Evolutionary conservation across 2,888 invertebrate species (phyloP).

Genomic region (Loripinus fragilis): DNA sequence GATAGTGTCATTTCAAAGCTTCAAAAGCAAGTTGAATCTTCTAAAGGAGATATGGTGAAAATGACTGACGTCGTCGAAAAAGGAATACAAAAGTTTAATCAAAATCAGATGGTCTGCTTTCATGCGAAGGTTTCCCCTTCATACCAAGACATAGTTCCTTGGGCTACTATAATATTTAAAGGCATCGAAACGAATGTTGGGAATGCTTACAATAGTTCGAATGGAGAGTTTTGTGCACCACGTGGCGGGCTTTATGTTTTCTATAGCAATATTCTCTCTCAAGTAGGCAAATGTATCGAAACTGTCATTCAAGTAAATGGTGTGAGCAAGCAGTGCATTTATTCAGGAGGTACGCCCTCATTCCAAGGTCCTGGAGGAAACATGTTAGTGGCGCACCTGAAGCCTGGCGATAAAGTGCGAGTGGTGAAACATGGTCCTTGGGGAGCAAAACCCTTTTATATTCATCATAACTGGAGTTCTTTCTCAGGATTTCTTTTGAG

Average conservation of each 20-base stretch:
- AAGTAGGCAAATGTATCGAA: background rate
- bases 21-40: too few species aligned
- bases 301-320: background rate
- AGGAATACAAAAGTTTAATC: too few species aligned
- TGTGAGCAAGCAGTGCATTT: background rate
- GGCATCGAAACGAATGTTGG: background rate
- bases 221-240: constrained; percentile 2
- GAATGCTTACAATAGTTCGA: background rate
- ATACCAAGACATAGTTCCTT: background rate
- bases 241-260: background rate
- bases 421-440: constrained; percentile 2
- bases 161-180: background rate
- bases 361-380: constrained; percentile 4
- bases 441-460: background rate
- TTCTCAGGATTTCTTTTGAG: constrained; percentile 9
- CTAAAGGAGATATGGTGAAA: too few species aligned
- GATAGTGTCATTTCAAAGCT: too few species aligned
- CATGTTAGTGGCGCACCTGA: background rate
- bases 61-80: too few species aligned
- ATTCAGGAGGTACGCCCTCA: background rate
- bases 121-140: background rate
- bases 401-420: constrained; percentile 5
- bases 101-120: too few species aligned
- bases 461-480: background rate
- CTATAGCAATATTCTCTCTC: background rate